Base-by-base conservation (phyloP, 2,888 invertebrate species). In the Crossocerus cetratus region DNA sequence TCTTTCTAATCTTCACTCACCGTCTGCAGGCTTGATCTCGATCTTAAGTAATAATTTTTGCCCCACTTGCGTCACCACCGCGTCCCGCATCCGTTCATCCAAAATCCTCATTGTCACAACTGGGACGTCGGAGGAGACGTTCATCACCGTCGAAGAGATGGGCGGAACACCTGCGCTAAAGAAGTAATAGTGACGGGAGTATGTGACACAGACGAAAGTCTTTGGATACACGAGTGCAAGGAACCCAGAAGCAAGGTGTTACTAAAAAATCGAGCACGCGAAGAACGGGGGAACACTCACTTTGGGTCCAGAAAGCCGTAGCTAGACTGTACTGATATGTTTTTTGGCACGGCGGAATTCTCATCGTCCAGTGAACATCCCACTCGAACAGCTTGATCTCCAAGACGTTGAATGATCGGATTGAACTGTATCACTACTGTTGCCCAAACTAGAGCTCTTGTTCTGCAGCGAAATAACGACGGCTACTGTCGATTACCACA, bases 361-460 rank as follows among this genome's bases (percentile, higher is more conserved):
- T 80, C 77, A 14, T 92, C 91, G 78, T 90, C 91, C 59, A 95
- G 92, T n/a, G 95, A 93, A 85, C 96, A 96, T 0, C 96, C 96
- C 3, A 96, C 94, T 83, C 95, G 94, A 69, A 96, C 94, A 83
- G 96, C 93, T 69, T 96, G 93, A 90, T 97, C 97, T 0, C 96
- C 96, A 71, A 96, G 94, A 16, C 96, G 95, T 90, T 97, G 96
- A 71, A 97, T 95, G 80, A 96, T 93, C 0, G 94, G 93, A 90
- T 97, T 96, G 90, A 95, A 95, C 89, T 97, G 97, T 63, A 97
- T 93, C 84, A 96, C 94, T 83, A 97, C 92, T 86, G 95, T 93
- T 22, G 94, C 94, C 85, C 95, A 94, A 55, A 95, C 93, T 86
- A 96, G 74, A 0, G 84, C 80, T 1, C 83, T 93, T 2, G 95